Base-by-base conservation (phyloP, 2,113 vertebrate species). In the Tragelaphus buxtoni region DNA sequence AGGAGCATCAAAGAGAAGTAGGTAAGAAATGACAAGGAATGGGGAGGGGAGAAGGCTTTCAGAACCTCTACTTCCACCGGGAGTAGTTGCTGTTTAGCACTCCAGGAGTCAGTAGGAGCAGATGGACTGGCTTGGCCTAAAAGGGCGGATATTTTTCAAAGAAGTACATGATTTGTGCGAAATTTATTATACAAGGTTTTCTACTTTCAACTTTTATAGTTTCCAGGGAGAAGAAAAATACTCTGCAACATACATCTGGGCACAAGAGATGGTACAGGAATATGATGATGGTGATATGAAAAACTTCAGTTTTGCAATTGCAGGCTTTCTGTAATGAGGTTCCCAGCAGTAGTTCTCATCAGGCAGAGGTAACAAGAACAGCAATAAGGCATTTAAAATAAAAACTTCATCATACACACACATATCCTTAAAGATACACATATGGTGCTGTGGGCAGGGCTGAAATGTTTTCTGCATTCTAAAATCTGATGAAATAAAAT, bases 311-410 rank as follows among this genome's bases (percentile, higher is more conserved):
- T 90, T 51, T 90, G 90, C 55, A 42, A 5, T 26, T 94, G 86
- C 74, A 92, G 49, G 55, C 72, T 69, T 69, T 76, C 86, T 14
- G 11, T 91, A 89, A 91, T 28, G 39, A 90, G 96, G 79, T 39
- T 90, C 92, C 65, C 49, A 87, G 89, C 74, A 77, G 74, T 3
- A 0, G 76, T 47, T 56, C 94, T 88, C 83, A 58, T 20, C 39
- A 88, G 80, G 79, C 90, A 97, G 96, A 91, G 45, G 49, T 45
- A 81, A 95, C 35, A 74, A 91, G 89, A 72, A 93, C 83, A 91
- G 92, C 53, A 49, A 32, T 55, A 65, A 76, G 77, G 84, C 55
- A 60, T 60, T 94, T 83, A 88, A 91, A 91, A 74, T 81, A 55
- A 72, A 72, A 53, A 58, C 42, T 58, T 81, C 85, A 61, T 97